These are phyloP conservation scores for Ennomos quercinarius DNA, from an alignment of 2,888 invertebrate genomes.

Conservation along the genomic window DNA sequence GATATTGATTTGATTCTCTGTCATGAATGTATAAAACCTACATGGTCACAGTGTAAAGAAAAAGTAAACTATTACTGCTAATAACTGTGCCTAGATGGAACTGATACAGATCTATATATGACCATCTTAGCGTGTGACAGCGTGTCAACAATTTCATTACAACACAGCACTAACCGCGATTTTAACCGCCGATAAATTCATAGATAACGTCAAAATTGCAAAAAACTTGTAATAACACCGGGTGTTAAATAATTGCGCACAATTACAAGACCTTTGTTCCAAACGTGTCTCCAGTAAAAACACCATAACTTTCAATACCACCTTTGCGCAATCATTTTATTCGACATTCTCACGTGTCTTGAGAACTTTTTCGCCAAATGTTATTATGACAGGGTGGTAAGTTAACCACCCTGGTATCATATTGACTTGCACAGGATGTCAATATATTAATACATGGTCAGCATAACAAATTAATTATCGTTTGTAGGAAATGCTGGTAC, in stretches of 20 bases:
- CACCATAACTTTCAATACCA: not conserved
- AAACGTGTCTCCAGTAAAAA: constrained; percentile 6
- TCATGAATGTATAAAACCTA: no score
- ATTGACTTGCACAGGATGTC: constrained; percentile 35
- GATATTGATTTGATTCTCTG: no score
- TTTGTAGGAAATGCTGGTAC: constrained; percentile 34
- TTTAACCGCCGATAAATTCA: constrained; percentile 40
- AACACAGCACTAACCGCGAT: constrained; percentile 32
- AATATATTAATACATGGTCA: constrained; percentile 43
- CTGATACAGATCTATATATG: not conserved
- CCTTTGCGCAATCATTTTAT: constrained; percentile 11
- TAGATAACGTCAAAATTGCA: constrained; percentile 40
- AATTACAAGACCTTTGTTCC: constrained; percentile 44
- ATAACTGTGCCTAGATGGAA: no score
- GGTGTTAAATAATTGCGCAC: constrained; percentile 56
- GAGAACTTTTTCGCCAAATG: not conserved
- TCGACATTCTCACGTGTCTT: not conserved
- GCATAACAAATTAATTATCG: constrained; percentile 43
- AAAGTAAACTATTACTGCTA: no score
- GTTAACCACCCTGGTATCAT: not conserved
- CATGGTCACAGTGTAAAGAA: no score
- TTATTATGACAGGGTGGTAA: constrained; percentile 15
- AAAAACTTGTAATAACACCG: constrained; percentile 47
- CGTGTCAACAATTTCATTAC: constrained; percentile 9
- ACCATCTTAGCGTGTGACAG: constrained; percentile 5